phyloP scores from a whole-genome alignment of 2,888 invertebrate genomes.

The Brassicogethes aeneus region DNA sequence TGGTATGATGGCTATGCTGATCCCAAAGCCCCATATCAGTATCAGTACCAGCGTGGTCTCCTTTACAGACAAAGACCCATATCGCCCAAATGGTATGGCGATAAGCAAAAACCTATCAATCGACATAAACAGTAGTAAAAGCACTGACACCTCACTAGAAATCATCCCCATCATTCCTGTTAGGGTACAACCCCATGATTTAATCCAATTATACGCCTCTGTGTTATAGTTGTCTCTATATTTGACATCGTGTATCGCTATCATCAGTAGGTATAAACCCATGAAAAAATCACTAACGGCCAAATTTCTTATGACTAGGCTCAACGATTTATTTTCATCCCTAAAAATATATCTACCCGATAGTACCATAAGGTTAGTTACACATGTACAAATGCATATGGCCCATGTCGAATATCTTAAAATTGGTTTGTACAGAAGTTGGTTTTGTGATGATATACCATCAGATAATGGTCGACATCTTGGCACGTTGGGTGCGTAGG shows the following conservation, averaged over 20 bases:
- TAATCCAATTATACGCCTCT: conserved; percentile 53
- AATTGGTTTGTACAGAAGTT: neutral
- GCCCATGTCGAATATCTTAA: neutral
- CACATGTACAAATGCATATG: neutral
- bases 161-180: conserved; percentile 56
- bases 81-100: conserved; percentile 49
- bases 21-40: conserved; percentile 52
- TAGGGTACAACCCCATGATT: conserved; percentile 54
- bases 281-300: conserved; percentile 55
- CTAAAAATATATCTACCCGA: neutral
- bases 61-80: conserved; percentile 46
- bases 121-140: conserved; percentile 61
- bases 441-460: neutral
- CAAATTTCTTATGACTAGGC: neutral
- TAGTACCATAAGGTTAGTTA: neutral
- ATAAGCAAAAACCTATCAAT: conserved; percentile 58
- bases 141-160: conserved; percentile 60
- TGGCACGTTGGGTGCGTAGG: neutral
- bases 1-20: conserved; percentile 54
- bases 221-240: conserved; percentile 50
- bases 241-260: conserved; percentile 51
- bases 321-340: neutral
- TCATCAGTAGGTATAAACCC: conserved; percentile 56
- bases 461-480: neutral
- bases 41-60: conserved; percentile 45